A percentile compares a stretch with the other conserved stretches of the same genome.
Conservation (phyloP, 2,888 invertebrate species). For the Cantharis rustica region DNA sequence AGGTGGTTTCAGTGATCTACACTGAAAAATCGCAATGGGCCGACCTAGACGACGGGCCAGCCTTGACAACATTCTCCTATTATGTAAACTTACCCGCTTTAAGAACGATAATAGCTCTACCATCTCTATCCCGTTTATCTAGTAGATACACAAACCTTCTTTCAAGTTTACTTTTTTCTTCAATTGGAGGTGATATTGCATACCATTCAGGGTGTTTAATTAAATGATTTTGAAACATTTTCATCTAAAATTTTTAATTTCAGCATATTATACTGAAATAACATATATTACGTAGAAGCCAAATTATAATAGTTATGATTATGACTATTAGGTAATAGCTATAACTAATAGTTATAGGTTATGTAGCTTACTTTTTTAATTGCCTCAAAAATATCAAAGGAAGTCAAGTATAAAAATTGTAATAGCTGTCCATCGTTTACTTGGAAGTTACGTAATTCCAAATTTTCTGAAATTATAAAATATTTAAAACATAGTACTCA, state of each 20-base stretch:
- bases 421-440: slow-evolving; percentile 46
- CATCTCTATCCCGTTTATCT: slow-evolving; percentile 46
- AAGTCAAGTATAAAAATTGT: slow-evolving; percentile 45
- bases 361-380: slow-evolving; percentile 43
- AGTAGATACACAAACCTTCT: slow-evolving; percentile 46
- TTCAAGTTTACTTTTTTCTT: slow-evolving; percentile 43
- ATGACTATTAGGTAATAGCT: too few species aligned
- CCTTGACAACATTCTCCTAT: too few species aligned
- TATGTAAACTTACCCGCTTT: not conserved
- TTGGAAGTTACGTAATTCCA: not conserved
- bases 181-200: slow-evolving; percentile 40
- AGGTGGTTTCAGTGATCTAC: too few species aligned
- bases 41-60: too few species aligned
- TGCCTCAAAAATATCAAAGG: slow-evolving; percentile 48
- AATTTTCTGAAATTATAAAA: not conserved
- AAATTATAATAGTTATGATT: too few species aligned
- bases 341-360: too few species aligned
- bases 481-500: not conserved
- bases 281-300: too few species aligned
- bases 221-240: slow-evolving; percentile 19
- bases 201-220: slow-evolving; percentile 50
- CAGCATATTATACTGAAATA: not conserved
- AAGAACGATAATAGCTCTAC: slow-evolving; percentile 48
- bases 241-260: not conserved
- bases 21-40: too few species aligned